These are phyloP conservation scores for Thalassophryne amazonica DNA, from an alignment of 2,797 vertebrate species.

Conservation along the genomic window DNA sequence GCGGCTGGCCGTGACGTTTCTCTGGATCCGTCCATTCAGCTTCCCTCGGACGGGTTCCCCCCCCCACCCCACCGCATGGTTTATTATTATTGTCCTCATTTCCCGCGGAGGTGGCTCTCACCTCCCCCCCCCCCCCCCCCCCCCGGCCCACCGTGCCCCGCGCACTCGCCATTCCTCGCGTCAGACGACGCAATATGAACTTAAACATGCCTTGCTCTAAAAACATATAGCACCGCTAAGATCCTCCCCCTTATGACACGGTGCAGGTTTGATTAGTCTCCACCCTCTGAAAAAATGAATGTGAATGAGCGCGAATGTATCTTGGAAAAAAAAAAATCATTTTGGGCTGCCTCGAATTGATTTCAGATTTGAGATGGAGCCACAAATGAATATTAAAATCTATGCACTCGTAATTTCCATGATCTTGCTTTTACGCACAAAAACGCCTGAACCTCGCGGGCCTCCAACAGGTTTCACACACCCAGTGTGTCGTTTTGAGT, in stretches of 20 bases:
- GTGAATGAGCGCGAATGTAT: conserved; percentile 11
- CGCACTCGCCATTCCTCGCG: conserved; percentile 52
- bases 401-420: too few relatives aligned
- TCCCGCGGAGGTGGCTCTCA: conserved; percentile 69
- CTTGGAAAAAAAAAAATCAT: neutral
- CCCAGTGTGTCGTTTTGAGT: conserved; percentile 32
- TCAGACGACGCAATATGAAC: conserved; percentile 71
- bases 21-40: conserved; percentile 84
- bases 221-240: conserved; percentile 75
- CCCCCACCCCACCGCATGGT: too few relatives aligned
- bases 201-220: conserved; percentile 70
- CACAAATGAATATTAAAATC: neutral
- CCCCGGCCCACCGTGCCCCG: conserved; percentile 28
- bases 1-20: conserved; percentile 84
- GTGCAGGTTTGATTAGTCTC: conserved; percentile 65
- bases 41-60: conserved; percentile 72
- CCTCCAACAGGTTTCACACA: conserved; percentile 15
- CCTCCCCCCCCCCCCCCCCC: conserved; percentile 34
- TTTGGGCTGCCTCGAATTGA: neutral
- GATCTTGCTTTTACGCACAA: too few relatives aligned
- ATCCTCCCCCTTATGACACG: conserved; percentile 78
- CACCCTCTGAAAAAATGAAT: conserved; percentile 64
- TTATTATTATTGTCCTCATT: conserved; percentile 68
- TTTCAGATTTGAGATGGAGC: neutral
- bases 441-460: neutral